A percentile compares a stretch with the other conserved stretches of the same genome.
Conservation (phyloP, 1,140 invertebrate genomes). For the Diachasmimorpha longicaudata region DNA sequence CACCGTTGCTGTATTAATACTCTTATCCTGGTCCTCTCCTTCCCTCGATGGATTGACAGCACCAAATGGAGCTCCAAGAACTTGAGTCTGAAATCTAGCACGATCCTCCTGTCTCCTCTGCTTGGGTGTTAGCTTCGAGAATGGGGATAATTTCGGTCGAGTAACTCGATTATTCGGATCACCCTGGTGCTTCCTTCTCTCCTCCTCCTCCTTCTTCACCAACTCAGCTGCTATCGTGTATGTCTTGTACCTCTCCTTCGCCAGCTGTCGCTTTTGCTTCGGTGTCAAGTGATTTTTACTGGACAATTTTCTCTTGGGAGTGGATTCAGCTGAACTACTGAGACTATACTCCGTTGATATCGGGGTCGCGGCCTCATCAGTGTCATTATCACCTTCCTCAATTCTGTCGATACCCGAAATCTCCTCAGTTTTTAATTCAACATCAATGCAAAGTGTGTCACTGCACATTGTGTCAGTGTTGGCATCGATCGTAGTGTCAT, state of each 20-base stretch:
- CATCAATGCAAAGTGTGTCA: slow-evolving; percentile 61
- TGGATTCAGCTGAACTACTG: slow-evolving; percentile 73
- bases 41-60: slow-evolving; percentile 21
- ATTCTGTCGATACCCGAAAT: slow-evolving; percentile 27
- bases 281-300: slow-evolving; percentile 69
- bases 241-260: slow-evolving; percentile 79
- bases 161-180: slow-evolving; percentile 32
- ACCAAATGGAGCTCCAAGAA: slow-evolving; percentile 56
- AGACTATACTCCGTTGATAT: slow-evolving; percentile 63
- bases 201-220: slow-evolving; percentile 53
- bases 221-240: slow-evolving; percentile 75
- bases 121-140: slow-evolving; percentile 68
- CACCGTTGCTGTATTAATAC: slow-evolving; percentile 31
- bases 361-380: slow-evolving; percentile 63
- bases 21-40: slow-evolving; percentile 45
- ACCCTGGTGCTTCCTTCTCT: slow-evolving; percentile 43
- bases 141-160: slow-evolving; percentile 46
- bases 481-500: slow-evolving; percentile 68
- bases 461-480: slow-evolving; percentile 67
- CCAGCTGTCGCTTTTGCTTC: slow-evolving; percentile 74
- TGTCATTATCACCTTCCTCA: slow-evolving; percentile 52
- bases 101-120: slow-evolving; percentile 72
- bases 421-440: slow-evolving; percentile 55
- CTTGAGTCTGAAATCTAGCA: slow-evolving; percentile 74
- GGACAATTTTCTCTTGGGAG: slow-evolving; percentile 67